phyloP scores from a whole-genome alignment of 2,113 vertebrate species.

The Mustela nigripes region DNA sequence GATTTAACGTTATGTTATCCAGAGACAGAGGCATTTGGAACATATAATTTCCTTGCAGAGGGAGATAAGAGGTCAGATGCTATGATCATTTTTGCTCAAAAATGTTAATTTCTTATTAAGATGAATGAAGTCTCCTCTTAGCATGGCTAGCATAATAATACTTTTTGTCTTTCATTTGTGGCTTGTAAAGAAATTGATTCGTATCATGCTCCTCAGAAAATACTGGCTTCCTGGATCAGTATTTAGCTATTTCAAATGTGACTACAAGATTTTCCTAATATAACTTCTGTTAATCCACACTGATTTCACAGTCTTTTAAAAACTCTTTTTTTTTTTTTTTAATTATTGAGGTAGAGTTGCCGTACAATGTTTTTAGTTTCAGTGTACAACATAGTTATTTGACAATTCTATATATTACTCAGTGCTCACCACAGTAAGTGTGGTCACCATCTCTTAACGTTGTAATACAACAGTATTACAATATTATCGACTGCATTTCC shows the following conservation, averaged over 20 bases:
- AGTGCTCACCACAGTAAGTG: neutral
- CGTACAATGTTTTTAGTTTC: neutral
- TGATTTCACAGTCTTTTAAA: neutral
- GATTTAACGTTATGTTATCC: constrained; percentile 21
- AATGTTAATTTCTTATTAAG: constrained; percentile 55
- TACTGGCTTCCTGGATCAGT: neutral
- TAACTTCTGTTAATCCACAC: neutral
- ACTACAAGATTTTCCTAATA: neutral
- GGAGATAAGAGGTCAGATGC: neutral
- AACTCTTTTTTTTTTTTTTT: neutral
- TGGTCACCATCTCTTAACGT: neutral
- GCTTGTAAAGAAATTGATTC: constrained; percentile 29
- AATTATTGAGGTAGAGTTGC: neutral
- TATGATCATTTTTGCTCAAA: neutral
- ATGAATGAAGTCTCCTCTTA: constrained; percentile 18
- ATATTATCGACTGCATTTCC: neutral
- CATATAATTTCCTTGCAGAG: constrained; percentile 49
- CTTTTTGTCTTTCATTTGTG: neutral
- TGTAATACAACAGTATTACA: neutral
- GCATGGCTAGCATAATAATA: neutral
- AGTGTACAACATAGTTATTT: neutral
- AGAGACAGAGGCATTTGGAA: neutral
- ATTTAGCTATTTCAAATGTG: constrained; percentile 36
- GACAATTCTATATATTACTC: neutral
- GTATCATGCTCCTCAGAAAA: constrained; percentile 36